Base-by-base conservation (phyloP, 1,140 invertebrate genomes). In the Apis dorsata region DNA sequence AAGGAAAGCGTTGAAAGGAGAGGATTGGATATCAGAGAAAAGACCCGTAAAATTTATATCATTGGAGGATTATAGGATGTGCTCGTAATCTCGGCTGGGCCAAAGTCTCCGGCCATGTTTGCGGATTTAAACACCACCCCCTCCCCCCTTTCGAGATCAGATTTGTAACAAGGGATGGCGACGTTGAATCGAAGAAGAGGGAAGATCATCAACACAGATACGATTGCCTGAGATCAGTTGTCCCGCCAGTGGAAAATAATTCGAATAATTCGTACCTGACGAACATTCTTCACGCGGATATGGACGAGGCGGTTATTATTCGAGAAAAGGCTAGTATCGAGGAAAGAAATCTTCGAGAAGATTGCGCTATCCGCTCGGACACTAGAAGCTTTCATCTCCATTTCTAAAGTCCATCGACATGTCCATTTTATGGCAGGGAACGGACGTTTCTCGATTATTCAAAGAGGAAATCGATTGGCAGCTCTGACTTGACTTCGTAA, bases 271-370 rank as follows among this genome's bases (percentile, higher is more conserved):
- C 21, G 49, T 10, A 19, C 12, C 21, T 75, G 71, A 59, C 62
- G 62, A 81, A 62, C 62, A 59, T 5, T 0, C 34, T 75, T 75
- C 24, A 2, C 71, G 28, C 51, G 51, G 62, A 75, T 81, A 75
- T 59, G 34, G 51, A 73, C 66, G 34, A 53, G 79, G 49, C 79
- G 57, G 79, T 51, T 62, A 81, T 75, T 81, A 81, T 81, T 75
- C 71, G 79, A 34, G 34, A 2, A 24, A 24, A 24, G 4, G 34
- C 34, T 19, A 60, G 71, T 66, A 68, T 86, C 76, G 65, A 21
- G 51, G 57, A 59, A 79, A 76, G 77, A 63, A 65, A 83, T 84
- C 69, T 49, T 53, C 28, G 21, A 49, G 66, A 28, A 28, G 24
- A 15, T 21, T 34, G 8, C 5, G 11, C 49, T 51, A 28, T 57